Evolutionary conservation across 1,140 invertebrate genomes (phyloP), one percentile per base, ranked within the genome.

Genomic region (Littorina saxatilis): DNA sequence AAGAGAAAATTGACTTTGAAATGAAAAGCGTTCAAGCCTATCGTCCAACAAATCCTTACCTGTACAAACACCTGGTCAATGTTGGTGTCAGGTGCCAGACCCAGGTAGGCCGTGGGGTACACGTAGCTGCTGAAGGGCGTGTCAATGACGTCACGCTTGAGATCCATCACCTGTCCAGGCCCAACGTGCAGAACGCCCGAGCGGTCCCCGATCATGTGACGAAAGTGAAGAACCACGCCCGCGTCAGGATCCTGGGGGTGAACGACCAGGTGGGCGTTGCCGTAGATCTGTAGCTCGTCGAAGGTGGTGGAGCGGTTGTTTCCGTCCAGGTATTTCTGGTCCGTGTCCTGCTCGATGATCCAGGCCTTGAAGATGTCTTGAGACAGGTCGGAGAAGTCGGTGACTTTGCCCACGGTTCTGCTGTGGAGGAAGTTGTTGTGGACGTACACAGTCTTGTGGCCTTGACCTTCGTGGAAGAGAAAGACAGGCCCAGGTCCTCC

Each of bases 311-410:
- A 88, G 58, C 88, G 79, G 78, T 83, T 82, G 66, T 84, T 86
- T 17, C 73, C 77, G 32, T 83, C 80, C 55, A 87, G 85, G 37
- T 88, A 78, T 75, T 82, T 82, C 79, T 87, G 85, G 47, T 85
- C 78, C 2, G 82, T 82, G 47, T 87, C 84, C 47, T 79, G 68
- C 3, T 88, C 87, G n/a, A 88, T 58, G 23, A 90, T 84, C 88
- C 88, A 90, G 20, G 87, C 88, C 74, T 90, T 90, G 72, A 88
- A 90, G 73, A 85, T 84, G 79, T 90, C 88, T 35, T 82, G n/a
- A 27, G 79, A 83, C 23, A 88, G 81, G 55, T 88, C 85, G 43
- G 72, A 76, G 66, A 88, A 90, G 74, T 88, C 79, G 27, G 68
- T 68, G 39, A 90, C 85, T 13, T 82, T 83, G 70, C 84, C 80